Evolutionary conservation across 2,888 invertebrate genomes (phyloP).

Genomic region (Biston betularia): DNA sequence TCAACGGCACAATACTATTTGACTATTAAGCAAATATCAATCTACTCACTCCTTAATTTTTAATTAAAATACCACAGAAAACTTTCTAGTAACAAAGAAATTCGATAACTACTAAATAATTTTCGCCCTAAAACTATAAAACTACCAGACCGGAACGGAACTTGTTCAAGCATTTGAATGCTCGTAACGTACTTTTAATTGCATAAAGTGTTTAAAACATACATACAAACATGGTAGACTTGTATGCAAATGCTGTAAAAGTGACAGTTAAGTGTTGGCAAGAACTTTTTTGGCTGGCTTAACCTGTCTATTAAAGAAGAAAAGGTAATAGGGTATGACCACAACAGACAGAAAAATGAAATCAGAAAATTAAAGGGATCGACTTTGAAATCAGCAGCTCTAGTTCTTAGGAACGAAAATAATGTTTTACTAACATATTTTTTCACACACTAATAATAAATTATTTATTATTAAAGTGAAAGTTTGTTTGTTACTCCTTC

Average conservation of each 20-base stretch:
- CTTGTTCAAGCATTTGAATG: conserved; percentile 30
- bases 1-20: too few relatives aligned
- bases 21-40: too few relatives aligned
- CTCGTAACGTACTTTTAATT: conserved; percentile 3
- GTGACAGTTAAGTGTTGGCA: conserved; percentile 17
- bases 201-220: conserved; percentile 16
- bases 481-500: too few relatives aligned
- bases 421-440: too few relatives aligned
- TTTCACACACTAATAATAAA: too few relatives aligned
- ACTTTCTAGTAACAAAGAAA: not conserved
- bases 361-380: too few relatives aligned
- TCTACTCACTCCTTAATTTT: too few relatives aligned
- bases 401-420: too few relatives aligned
- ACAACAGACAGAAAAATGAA: not conserved
- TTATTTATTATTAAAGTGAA: too few relatives aligned
- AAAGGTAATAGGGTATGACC: not conserved
- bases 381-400: too few relatives aligned
- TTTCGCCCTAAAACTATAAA: conserved; percentile 41
- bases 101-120: conserved; percentile 8
- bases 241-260: conserved; percentile 21
- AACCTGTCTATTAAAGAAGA: not conserved
- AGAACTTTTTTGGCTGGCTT: conserved; percentile 13
- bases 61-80: too few relatives aligned
- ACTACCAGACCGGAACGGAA: conserved; percentile 34
- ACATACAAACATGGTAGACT: conserved; percentile 15